These are phyloP conservation scores for Trichogramma pretiosum DNA, from an alignment of 1,140 invertebrate genomes.

Conservation along the genomic window DNA sequence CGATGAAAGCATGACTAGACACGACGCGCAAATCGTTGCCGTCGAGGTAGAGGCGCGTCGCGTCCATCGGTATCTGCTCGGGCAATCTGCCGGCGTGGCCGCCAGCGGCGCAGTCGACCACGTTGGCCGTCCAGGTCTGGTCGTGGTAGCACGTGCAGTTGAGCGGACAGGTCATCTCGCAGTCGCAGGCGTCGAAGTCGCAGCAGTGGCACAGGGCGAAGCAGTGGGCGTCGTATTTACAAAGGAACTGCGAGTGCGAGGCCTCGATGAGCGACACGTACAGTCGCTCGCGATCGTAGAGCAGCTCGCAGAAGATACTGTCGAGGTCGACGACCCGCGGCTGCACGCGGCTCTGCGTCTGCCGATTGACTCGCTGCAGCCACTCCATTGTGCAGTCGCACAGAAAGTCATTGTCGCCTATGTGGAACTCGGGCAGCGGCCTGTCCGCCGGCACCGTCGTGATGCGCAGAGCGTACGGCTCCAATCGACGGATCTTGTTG, in stretches of 20 bases:
- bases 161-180: constrained; percentile 87
- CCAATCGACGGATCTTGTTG: constrained; percentile 75
- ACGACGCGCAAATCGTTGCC: constrained; percentile 73
- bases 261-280: constrained; percentile 76
- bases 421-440: constrained; percentile 80
- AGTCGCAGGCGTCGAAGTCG: constrained; percentile 89
- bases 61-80: constrained; percentile 84
- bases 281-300: constrained; percentile 72
- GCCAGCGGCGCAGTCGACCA: constrained; percentile 76
- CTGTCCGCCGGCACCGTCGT: constrained; percentile 67
- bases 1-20: constrained; percentile 81
- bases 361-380: constrained; percentile 73
- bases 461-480: constrained; percentile 77
- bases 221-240: constrained; percentile 84
- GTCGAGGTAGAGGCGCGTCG: constrained; percentile 80
- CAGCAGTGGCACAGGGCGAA: constrained; percentile 87
- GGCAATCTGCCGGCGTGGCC: constrained; percentile 66
- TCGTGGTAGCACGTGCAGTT: constrained; percentile 90
- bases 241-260: constrained; percentile 78
- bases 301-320: constrained; percentile 76
- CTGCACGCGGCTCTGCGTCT: constrained; percentile 66
- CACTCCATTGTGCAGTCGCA: constrained; percentile 83
- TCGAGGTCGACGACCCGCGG: constrained; percentile 81
- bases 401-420: constrained; percentile 81
- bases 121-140: constrained; percentile 83